These are phyloP conservation scores for Dynastes tityus DNA, from an alignment of 2,888 invertebrate species.

Conservation along the genomic window DNA sequence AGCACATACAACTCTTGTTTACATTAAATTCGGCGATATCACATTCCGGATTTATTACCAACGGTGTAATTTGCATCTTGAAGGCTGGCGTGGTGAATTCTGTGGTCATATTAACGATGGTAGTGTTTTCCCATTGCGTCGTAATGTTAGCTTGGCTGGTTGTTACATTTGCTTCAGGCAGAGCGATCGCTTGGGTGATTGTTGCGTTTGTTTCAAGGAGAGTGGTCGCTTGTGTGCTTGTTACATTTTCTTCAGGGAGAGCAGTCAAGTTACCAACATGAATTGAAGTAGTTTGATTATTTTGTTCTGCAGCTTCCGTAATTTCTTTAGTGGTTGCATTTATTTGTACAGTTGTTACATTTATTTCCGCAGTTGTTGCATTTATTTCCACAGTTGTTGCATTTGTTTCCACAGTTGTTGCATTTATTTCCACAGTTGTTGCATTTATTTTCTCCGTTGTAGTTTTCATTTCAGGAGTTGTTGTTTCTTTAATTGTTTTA, in stretches of 20 bases:
- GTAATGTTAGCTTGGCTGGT: neutral
- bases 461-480: neutral
- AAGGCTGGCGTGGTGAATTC: constrained; percentile 34
- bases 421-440: neutral
- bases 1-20: constrained; percentile 59
- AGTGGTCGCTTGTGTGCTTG: neutral
- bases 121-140: neutral
- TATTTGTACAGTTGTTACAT: neutral
- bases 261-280: neutral
- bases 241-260: neutral
- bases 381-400: neutral
- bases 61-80: constrained; percentile 37
- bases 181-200: neutral
- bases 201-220: neutral
- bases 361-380: neutral
- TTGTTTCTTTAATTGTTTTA: neutral
- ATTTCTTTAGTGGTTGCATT: neutral
- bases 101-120: neutral
- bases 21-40: constrained; percentile 52
- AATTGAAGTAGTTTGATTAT: too few species aligned
- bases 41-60: constrained; percentile 52
- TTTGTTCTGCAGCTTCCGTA: neutral
- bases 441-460: neutral
- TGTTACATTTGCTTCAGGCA: neutral
- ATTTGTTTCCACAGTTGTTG: neutral